Evolutionary conservation across 2,113 vertebrate genomes (phyloP).

Genomic region (Neodontobutis hainanensis): DNA sequence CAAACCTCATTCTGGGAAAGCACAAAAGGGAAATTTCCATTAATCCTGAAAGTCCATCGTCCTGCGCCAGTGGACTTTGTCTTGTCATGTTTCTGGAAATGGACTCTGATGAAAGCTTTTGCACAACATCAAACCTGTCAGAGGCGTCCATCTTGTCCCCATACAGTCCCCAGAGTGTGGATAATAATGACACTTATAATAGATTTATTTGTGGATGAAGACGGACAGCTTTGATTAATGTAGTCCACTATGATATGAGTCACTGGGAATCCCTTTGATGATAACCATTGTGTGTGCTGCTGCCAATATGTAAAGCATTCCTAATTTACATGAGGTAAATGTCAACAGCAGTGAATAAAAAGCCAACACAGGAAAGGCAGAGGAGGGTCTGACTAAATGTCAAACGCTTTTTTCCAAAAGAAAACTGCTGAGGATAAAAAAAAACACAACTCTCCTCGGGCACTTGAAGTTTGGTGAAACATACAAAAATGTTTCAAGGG

Average conservation of each 20-base stretch:
- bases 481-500: conserved; percentile 10
- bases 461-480: conserved; percentile 6
- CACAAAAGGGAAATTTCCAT: conserved; percentile 13
- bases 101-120: conserved; percentile 7
- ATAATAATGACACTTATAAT: conserved; percentile 5
- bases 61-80: not conserved
- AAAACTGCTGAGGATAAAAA: conserved; percentile 1
- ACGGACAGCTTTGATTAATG: conserved; percentile 14
- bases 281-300: not conserved
- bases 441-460: conserved; percentile 8
- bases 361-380: conserved; percentile 20
- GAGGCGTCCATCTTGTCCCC: not conserved
- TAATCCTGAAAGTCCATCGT: conserved; percentile 15
- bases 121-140: conserved; percentile 3
- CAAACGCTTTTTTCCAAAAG: conserved; percentile 18
- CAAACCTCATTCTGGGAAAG: not conserved
- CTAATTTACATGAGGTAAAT: conserved; percentile 8
- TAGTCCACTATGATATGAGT: no score
- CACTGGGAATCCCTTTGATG: not conserved
- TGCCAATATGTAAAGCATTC: conserved; percentile 12
- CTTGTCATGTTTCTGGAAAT: conserved; percentile 7
- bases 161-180: not conserved
- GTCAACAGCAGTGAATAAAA: conserved; percentile 12
- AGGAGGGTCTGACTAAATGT: conserved; percentile 34
- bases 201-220: conserved; percentile 13